Percentiles rank a stretch among this genome's conserved stretches.
phyloP scores from a whole-genome alignment of 1,140 invertebrate species.

The Thaumatotibia leucotreta region DNA sequence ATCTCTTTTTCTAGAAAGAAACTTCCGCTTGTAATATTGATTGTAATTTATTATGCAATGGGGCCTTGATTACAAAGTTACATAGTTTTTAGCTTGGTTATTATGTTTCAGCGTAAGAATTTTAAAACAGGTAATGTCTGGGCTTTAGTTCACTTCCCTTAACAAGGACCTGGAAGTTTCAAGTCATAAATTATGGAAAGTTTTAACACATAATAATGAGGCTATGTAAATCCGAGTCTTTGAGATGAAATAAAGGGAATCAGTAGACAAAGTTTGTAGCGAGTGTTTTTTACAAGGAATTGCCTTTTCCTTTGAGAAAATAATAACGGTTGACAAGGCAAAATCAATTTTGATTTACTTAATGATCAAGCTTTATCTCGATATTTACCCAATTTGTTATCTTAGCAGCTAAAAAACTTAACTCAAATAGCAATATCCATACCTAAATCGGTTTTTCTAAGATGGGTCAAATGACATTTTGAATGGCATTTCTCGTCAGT shows the following conservation, averaged over 20 bases:
- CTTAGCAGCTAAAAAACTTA: too few relatives aligned
- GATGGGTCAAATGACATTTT: too few relatives aligned
- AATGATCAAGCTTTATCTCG: too few relatives aligned
- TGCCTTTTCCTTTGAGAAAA: too few relatives aligned
- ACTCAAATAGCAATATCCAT: too few relatives aligned
- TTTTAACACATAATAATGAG: not conserved
- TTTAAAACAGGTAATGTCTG: conserved; percentile 9
- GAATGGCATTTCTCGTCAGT: too few relatives aligned
- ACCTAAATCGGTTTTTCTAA: too few relatives aligned
- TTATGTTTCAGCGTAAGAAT: conserved; percentile 16
- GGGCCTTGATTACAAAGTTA: too few relatives aligned
- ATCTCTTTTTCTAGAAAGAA: too few relatives aligned
- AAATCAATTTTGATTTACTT: not conserved
- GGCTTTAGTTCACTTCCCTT: not conserved
- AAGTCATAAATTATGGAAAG: not conserved
- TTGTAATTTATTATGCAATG: too few relatives aligned
- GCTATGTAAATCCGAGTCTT: not conserved
- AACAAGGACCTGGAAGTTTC: not conserved
- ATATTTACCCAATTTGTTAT: too few relatives aligned
- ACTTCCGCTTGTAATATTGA: too few relatives aligned
- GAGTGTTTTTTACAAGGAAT: not conserved
- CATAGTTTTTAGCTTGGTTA: not conserved
- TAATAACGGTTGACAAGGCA: not conserved
- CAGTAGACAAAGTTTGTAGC: not conserved
- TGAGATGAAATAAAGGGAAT: not conserved